phyloP scores from a whole-genome alignment of 2,113 vertebrate genomes.

The Thunnus maccoyii region DNA sequence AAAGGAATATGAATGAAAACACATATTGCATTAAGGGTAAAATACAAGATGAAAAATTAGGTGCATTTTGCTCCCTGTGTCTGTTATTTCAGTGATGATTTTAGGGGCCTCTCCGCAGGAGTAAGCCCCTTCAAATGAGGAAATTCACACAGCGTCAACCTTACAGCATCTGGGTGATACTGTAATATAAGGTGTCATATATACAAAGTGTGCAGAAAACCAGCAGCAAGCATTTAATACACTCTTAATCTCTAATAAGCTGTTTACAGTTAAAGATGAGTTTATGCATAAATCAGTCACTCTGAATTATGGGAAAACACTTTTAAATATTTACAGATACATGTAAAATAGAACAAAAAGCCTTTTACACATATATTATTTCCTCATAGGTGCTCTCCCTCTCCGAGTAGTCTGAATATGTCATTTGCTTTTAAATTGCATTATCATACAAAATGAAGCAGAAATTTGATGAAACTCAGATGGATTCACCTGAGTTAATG shows the following conservation, averaged over 20 bases:
- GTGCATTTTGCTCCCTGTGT: slow-evolving; percentile 38
- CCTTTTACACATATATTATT: slow-evolving; percentile 67
- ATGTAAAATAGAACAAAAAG: slow-evolving; percentile 66
- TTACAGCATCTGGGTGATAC: slow-evolving; percentile 37
- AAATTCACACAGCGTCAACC: slow-evolving; percentile 28
- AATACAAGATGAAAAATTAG: slow-evolving; percentile 31
- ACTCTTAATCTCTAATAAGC: slow-evolving; percentile 77
- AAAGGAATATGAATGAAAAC: slow-evolving; percentile 45
- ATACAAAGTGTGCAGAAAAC: slow-evolving; percentile 55
- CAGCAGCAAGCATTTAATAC: slow-evolving; percentile 58
- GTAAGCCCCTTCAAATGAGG: slow-evolving; percentile 3
- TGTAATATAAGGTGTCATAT: slow-evolving; percentile 54
- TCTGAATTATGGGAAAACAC: slow-evolving; percentile 66
- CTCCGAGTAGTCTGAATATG: slow-evolving; percentile 77
- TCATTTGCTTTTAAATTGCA: slow-evolving; percentile 87
- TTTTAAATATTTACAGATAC: slow-evolving; percentile 74
- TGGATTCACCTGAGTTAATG: slow-evolving; percentile 88
- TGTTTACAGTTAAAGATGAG: slow-evolving; percentile 72
- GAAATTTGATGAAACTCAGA: slow-evolving; percentile 85
- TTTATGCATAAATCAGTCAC: slow-evolving; percentile 71
- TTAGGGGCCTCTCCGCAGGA: slow-evolving; percentile 2
- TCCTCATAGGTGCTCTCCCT: slow-evolving; percentile 66
- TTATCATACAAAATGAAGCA: slow-evolving; percentile 85
- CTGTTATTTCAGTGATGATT: slow-evolving; percentile 31
- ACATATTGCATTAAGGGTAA: slow-evolving; percentile 42